A percentile compares a stretch with the other conserved stretches of the same genome.
Conservation (phyloP, 2,113 vertebrate genomes). For the Myrmophylax atrothorax region DNA sequence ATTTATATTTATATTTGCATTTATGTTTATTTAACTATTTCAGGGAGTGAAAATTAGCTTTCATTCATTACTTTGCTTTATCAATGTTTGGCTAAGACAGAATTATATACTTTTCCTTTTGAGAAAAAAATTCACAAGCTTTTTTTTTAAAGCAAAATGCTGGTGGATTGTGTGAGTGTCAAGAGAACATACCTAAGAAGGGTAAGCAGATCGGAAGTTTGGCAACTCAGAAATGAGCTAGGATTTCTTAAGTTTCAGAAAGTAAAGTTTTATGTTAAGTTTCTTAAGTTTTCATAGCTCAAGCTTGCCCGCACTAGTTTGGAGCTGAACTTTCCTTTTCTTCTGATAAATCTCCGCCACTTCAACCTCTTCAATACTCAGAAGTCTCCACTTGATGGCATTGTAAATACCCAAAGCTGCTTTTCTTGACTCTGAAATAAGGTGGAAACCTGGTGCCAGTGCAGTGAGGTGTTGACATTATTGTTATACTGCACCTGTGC, state of each 20-base stretch:
- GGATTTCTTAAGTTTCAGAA: neutral
- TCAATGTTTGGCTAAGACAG: neutral
- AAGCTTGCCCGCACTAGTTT: neutral
- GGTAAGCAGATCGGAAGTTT: neutral
- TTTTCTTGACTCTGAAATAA: neutral
- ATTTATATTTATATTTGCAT: neutral
- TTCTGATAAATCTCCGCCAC: neutral
- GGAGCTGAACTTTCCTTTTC: neutral
- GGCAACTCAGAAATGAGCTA: neutral
- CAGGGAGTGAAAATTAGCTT: neutral
- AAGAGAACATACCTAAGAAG: neutral
- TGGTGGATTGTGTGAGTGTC: neutral
- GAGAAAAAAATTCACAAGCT: neutral
- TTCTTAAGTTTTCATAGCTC: neutral
- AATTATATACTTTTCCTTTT: neutral
- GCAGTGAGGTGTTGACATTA: neutral
- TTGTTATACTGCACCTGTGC: neutral
- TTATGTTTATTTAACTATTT: neutral
- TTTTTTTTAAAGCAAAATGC: neutral
- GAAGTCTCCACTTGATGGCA: slow-evolving; percentile 43
- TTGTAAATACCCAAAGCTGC: slow-evolving; percentile 7
- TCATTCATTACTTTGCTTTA: neutral
- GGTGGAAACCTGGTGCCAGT: neutral
- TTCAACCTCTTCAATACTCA: neutral
- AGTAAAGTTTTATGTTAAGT: too few species aligned